Conservation (phyloP, 2,113 vertebrate species). For the Rhabdornis inornatus region DNA sequence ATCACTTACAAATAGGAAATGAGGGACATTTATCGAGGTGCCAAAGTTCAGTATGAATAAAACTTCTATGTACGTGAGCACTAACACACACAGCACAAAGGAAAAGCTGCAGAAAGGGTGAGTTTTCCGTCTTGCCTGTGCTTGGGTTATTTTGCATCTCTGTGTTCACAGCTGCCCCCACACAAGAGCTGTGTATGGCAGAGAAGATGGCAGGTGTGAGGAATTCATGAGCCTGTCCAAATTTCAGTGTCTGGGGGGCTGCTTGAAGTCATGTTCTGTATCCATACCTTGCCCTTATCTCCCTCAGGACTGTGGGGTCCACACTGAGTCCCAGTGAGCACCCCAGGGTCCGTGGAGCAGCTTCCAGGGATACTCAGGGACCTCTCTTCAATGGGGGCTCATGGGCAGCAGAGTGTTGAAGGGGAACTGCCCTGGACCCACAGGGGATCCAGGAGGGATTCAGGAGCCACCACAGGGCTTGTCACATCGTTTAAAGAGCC, state of each 20-base stretch:
- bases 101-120: neutral
- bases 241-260: neutral
- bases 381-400: neutral
- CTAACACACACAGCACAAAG: neutral
- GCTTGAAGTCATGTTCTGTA: neutral
- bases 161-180: neutral
- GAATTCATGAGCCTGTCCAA: accelerated
- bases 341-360: neutral
- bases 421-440: neutral
- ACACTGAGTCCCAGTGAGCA: accelerated
- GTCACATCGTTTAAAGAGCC: neutral
- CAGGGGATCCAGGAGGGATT: neutral
- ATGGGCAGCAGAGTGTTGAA: neutral
- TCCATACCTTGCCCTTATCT: neutral
- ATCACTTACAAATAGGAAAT: neutral
- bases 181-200: accelerated
- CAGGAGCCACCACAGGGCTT: neutral
- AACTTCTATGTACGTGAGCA: neutral
- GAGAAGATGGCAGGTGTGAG: neutral
- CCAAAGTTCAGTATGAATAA: neutral
- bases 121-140: neutral
- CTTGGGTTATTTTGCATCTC: neutral
- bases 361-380: neutral
- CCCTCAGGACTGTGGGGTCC: neutral
- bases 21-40: neutral